Evolutionary conservation across 2,888 invertebrate species (phyloP), one percentile per base, ranked within the genome.

Genomic region (Salticus scenicus): DNA sequence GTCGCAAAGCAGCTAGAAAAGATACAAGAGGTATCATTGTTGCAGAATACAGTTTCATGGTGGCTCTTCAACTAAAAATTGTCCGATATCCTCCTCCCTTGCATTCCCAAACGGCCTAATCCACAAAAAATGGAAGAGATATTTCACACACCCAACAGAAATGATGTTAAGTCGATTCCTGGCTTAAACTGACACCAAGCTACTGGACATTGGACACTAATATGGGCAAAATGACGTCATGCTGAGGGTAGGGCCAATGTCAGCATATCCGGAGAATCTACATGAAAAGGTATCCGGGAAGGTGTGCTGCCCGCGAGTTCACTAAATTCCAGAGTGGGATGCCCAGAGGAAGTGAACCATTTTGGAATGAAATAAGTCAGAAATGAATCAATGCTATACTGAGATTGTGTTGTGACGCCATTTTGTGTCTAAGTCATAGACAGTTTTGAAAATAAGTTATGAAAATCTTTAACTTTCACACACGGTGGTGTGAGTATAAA

Each of bases 11-110:
- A 90, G 95, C 95, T 90, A 95, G 93, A 90, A 95, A 94, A 91
- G 95, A 95, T 91, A 95, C 95, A 92, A 95, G 95, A 94, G 95
- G 95, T 93, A 95, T 95, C 94, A 95, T 95, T 90, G 92, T 93
- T 31, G 64, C 28, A 27, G 71, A 76, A 66, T 70, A 64, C 10
- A 80, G 67, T 86, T 76, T 86, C 85, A 86, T 86, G 85, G 75
- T 85, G 72, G 66, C 24, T 63, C 63, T 17, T 31, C 30, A 72
- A 10, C 33, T 67, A 20, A n/a, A 37, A 37, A 67, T 5, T 33
- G 63, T 42, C 17, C 64, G 17, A 41, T 24, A 37, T 73, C 67
- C 73, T 33, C 57, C 51, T 57, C n/a, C 37, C 74, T 82, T 28
- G 75, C 81, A 83, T 76, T 76, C 82, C 82, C 51, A 33, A 28